A percentile compares a stretch with the other conserved stretches of the same genome.
phyloP scores from a whole-genome alignment of 2,113 vertebrate genomes.

The Rutilus rutilus region DNA sequence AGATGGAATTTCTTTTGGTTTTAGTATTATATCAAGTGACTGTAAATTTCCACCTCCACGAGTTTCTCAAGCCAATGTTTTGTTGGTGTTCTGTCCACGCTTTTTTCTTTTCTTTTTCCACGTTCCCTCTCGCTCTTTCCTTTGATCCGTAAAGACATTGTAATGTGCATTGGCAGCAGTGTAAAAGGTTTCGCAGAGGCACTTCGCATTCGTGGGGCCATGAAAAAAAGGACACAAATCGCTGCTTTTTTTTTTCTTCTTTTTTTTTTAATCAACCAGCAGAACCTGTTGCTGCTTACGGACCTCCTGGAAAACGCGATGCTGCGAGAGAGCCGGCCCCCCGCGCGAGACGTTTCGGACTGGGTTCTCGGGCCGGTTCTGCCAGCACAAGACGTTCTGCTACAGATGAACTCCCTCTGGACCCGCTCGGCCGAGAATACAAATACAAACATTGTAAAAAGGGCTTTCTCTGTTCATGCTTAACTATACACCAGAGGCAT shows the following conservation, averaged over 20 bases:
- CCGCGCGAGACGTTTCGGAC: not conserved
- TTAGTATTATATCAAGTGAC: conserved; percentile 73
- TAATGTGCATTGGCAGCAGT: conserved; percentile 62
- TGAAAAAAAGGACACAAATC: conserved; percentile 46
- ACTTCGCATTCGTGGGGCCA: conserved; percentile 21
- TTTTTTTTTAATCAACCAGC: conserved; percentile 77
- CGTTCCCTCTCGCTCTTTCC: conserved; percentile 42
- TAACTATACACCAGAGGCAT: conserved; percentile 72
- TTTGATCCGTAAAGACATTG: conserved; percentile 28
- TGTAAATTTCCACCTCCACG: conserved; percentile 70
- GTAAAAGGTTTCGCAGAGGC: conserved; percentile 25
- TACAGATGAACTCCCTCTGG: conserved; percentile 70
- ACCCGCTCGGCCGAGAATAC: conserved; percentile 57
- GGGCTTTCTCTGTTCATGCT: conserved; percentile 79
- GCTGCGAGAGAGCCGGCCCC: conserved; percentile 56
- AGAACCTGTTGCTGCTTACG: conserved; percentile 73
- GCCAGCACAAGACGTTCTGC: conserved; percentile 38
- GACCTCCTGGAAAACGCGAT: conserved; percentile 59
- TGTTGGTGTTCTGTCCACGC: conserved; percentile 57
- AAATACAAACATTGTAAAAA: conserved; percentile 70
- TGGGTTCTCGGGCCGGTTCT: conserved; percentile 31
- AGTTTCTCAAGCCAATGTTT: conserved; percentile 62
- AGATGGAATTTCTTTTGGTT: conserved; percentile 37
- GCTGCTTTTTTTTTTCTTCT: conserved; percentile 70
- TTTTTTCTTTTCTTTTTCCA: conserved; percentile 45